These are phyloP conservation scores for Petrolisthes cinctipes DNA, from an alignment of 2,888 invertebrate genomes.

Conservation along the genomic window DNA sequence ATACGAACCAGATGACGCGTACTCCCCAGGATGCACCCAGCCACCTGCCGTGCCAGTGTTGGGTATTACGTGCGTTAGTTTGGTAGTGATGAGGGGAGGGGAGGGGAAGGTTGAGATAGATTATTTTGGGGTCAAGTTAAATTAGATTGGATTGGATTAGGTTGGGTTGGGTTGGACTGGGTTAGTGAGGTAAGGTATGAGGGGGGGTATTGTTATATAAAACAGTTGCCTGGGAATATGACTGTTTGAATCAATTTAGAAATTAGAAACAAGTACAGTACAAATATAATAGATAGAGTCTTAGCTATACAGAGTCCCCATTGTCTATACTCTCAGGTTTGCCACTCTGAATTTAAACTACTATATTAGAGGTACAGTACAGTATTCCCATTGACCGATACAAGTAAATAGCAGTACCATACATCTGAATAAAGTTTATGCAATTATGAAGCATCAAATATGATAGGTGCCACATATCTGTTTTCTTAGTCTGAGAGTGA, in stretches of 20 bases:
- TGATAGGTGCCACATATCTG: too few relatives aligned
- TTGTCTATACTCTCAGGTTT: too few relatives aligned
- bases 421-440: too few relatives aligned
- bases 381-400: too few relatives aligned
- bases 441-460: too few relatives aligned
- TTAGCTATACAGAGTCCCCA: too few relatives aligned
- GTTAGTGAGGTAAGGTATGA: background rate
- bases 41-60: conserved; percentile 77
- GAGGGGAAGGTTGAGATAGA: background rate
- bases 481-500: too few relatives aligned
- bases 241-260: background rate
- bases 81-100: background rate
- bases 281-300: too few relatives aligned
- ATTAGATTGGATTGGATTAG: background rate
- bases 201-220: background rate
- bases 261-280: background rate
- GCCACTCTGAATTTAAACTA: background rate
- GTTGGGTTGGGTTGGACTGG: background rate
- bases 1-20: conserved; percentile 93
- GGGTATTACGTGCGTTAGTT: conserved; percentile 8
- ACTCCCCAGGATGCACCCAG: conserved; percentile 99
- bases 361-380: background rate
- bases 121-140: background rate
- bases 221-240: background rate
- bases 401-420: too few relatives aligned